phyloP scores from a whole-genome alignment of 2,113 vertebrate species.

The Podarcis muralis region DNA sequence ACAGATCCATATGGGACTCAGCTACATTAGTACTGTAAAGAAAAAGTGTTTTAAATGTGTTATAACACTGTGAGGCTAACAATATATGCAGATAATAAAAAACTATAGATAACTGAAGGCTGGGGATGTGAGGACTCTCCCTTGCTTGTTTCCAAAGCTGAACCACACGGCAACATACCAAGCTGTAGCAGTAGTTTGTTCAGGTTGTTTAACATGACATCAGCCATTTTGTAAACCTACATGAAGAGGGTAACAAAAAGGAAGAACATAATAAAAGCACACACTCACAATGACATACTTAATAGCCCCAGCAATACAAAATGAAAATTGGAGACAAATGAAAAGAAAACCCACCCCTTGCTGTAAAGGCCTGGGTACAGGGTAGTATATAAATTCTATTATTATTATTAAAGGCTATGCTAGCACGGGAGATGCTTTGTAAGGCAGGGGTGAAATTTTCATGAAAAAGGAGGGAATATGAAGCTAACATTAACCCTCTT shows the following conservation, averaged over 20 bases:
- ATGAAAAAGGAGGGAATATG: background rate
- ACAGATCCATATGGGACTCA: background rate
- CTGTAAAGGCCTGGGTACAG: background rate
- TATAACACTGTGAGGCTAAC: background rate
- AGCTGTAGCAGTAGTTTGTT: slow-evolving; percentile 74
- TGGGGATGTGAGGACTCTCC: background rate
- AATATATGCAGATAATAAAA: background rate
- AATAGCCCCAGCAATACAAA: slow-evolving; percentile 5
- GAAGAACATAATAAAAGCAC: slow-evolving; percentile 9
- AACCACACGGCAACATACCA: slow-evolving; percentile 69
- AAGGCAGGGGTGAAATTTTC: background rate
- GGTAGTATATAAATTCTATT: too few relatives aligned
- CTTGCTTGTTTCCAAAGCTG: background rate
- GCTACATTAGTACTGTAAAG: too few relatives aligned
- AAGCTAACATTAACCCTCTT: background rate
- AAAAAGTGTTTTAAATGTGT: too few relatives aligned
- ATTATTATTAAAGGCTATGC: background rate
- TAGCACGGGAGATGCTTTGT: background rate
- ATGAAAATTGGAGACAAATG: background rate
- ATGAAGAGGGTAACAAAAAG: slow-evolving; percentile 34
- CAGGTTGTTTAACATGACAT: slow-evolving; percentile 60
- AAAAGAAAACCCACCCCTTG: background rate
- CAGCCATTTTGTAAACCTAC: slow-evolving; percentile 67
- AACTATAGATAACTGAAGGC: background rate
- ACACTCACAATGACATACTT: slow-evolving; percentile 12